phyloP scores from a whole-genome alignment of 2,797 vertebrate genomes.

The Leuciscus waleckii region DNA sequence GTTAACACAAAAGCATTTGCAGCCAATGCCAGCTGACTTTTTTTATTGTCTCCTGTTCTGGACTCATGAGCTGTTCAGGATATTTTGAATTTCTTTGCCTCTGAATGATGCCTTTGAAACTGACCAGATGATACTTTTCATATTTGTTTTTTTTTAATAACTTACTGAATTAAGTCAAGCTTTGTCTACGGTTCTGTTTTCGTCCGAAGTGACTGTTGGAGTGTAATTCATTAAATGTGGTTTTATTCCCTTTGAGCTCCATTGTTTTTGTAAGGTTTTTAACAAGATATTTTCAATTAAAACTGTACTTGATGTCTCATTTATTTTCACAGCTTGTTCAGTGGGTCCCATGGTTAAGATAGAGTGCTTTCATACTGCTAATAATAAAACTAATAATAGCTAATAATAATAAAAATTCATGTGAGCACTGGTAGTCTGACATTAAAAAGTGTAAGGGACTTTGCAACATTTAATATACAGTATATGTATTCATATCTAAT shows the following conservation, averaged over 20 bases:
- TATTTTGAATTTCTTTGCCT: background rate
- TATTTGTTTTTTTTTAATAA: background rate
- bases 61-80: background rate
- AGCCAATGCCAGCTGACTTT: background rate
- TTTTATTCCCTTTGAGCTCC: background rate
- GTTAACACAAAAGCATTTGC: background rate
- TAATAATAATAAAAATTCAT: too few species aligned
- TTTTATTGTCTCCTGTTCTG: background rate
- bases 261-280: background rate
- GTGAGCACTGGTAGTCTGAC: background rate
- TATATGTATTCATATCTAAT: too few species aligned
- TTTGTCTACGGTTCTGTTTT: slow-evolving; percentile 2
- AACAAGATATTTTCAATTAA: background rate
- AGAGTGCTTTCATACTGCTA: background rate
- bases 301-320: background rate
- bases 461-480: too few species aligned
- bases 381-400: background rate
- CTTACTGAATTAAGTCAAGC: background rate
- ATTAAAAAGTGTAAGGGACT: background rate
- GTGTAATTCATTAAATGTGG: background rate
- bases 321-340: slow-evolving; percentile 7
- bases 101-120: background rate
- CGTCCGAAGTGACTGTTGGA: background rate
- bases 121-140: background rate
- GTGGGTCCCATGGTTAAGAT: background rate